Conservation (phyloP, 2,797 vertebrate species). For the Pseudochromis fuscus region DNA sequence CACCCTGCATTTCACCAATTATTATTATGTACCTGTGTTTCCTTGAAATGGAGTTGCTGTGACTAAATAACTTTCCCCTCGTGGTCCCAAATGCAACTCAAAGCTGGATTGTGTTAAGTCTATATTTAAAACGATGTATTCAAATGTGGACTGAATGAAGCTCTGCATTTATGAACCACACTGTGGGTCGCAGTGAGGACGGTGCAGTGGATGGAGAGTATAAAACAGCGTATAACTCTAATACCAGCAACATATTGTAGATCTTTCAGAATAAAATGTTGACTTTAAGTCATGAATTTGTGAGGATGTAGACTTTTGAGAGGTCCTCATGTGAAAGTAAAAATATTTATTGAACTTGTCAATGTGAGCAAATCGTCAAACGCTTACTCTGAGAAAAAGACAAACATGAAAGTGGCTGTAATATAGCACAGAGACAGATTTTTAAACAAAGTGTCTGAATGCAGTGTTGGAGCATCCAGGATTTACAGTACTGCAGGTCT, state of each 20-base stretch:
- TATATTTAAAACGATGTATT: background rate
- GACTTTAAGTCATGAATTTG: conserved; percentile 5
- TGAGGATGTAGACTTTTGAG: background rate
- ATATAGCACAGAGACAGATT: conserved; percentile 17
- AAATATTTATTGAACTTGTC: conserved; percentile 11
- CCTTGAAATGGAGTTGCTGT: no score
- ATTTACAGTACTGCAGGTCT: conserved; percentile 23
- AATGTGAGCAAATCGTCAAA: conserved; percentile 14
- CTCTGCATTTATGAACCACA: background rate
- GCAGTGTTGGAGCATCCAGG: conserved; percentile 7
- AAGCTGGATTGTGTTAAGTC: background rate
- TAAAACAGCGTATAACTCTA: background rate
- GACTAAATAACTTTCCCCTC: no score
- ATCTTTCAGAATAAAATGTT: background rate
- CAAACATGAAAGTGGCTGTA: conserved; percentile 23
- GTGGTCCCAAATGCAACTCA: no score
- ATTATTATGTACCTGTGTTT: background rate
- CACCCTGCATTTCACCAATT: no score
- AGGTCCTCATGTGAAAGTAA: background rate
- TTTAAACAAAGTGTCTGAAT: conserved; percentile 33
- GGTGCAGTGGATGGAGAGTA: background rate
- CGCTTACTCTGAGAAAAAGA: background rate
- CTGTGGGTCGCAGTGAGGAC: background rate
- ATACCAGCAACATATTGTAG: background rate
- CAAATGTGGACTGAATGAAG: background rate